Evolutionary conservation across 2,797 vertebrate genomes (phyloP), one percentile per base, ranked within the genome.

Genomic region (Crypturellus tataupa): DNA sequence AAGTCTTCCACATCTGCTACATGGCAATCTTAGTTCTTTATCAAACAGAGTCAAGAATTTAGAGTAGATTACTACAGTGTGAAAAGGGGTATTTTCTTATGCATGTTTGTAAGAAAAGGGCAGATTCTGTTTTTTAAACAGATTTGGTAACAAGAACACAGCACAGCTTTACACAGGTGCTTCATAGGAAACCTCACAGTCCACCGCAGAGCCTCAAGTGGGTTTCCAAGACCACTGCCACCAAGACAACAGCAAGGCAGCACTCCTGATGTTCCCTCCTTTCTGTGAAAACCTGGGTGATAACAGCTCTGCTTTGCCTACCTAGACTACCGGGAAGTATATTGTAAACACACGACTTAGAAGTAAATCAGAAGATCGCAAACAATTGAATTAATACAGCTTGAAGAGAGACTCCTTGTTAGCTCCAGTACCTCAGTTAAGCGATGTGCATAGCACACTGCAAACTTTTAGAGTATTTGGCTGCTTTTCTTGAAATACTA

Each of bases 141-240:
- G 17, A 56, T 44, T 51, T 69, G 27, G 33, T 39, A 69, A 33
- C 18, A 60, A 21, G 25, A 37, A 27, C 40, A 31, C 0, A n/a
- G 53, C 40, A 42, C 9, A 77, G 40, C 33, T 64, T 87, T 64
- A 19, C 13, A 11, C 0, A 0, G 44, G 12, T 15, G 35, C n/a
- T 85, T 86, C n/a, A 23, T 15, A n/a, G 25, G 20, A 73, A 72
- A 85, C 8, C 15, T 3, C 31, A 21, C 27, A 33, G 58, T 31
- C 39, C n/a, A 7, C 3, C n/a, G 29, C 3, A 2, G 56, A n/a
- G 53, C 29, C 21, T 64, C 39, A 35, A 23, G 25, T 40, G 2
- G 0, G 19, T 0, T 46, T 21, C 1, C 18, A 5, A 25, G 12
- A 11, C 16, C 21, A 16, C 2, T 51, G 31, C 33, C 27, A 42